Percentiles rank a stretch among this genome's conserved stretches.
phyloP scores from a whole-genome alignment of 37 sponge, comb jelly and placozoan genomes.

The Haliclona indistincta region DNA sequence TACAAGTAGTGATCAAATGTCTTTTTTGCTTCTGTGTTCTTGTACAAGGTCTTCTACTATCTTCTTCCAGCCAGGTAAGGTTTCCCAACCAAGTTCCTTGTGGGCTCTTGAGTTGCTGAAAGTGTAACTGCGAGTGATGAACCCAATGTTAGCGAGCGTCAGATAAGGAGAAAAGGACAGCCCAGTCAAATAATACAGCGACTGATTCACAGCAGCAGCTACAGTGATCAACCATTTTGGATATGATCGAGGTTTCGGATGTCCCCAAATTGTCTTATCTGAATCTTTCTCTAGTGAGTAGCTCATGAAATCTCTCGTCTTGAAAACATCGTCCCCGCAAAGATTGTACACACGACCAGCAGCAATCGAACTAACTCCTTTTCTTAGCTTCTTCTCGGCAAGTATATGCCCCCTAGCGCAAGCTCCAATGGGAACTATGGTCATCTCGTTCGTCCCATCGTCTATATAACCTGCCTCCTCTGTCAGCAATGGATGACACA shows the following conservation, averaged over 20 bases:
- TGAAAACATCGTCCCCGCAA: background rate
- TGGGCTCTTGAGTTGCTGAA: slow-evolving; percentile 16
- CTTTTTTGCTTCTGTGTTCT: too few relatives aligned
- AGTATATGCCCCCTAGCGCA: slow-evolving; percentile 45
- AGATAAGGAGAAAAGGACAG: background rate
- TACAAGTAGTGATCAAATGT: too few relatives aligned
- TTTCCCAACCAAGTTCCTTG: slow-evolving; percentile 57
- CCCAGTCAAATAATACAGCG: slow-evolving; percentile 24
- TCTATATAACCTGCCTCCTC: background rate
- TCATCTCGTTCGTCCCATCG: background rate
- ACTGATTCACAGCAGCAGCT: slow-evolving; percentile 20
- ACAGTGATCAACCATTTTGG: slow-evolving; percentile 21
- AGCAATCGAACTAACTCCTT: background rate
- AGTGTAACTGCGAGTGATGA: slow-evolving; percentile 2
- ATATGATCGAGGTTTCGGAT: background rate
- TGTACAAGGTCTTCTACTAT: too few relatives aligned
- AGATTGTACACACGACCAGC: slow-evolving; percentile 56
- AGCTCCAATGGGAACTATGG: slow-evolving; percentile 7
- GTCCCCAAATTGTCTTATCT: slow-evolving; percentile 7
- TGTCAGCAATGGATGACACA: background rate
- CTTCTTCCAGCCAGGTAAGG: too few relatives aligned
- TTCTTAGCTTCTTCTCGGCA: slow-evolving; percentile 47
- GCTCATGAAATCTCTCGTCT: background rate
- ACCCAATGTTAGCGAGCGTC: background rate
- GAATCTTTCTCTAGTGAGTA: slow-evolving; percentile 1